Base-by-base conservation (phyloP, 1,140 invertebrate genomes). In the Danaus plexippus region DNA sequence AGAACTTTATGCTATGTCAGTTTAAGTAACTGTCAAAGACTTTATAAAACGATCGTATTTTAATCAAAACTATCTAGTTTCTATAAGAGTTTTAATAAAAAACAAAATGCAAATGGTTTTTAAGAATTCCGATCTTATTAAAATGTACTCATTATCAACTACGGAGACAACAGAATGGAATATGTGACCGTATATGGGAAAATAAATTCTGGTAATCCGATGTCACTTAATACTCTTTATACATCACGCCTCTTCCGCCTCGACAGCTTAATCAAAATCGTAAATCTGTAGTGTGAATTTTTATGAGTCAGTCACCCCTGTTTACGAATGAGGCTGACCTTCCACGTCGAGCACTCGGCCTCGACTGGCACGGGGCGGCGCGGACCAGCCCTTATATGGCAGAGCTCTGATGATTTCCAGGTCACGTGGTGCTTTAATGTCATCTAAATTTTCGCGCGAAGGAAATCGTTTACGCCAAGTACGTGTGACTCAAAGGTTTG, bases 281-380 rank as follows among this genome's bases (percentile, higher is more conserved):
- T 73, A 69, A 75, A 72, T 74, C 65, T 64, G 64, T 66, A 71
- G 73, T 71, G 68, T 69, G 61, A 68, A 51, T 67, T 70, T 15
- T 70, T 69, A 43, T 68, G 71, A 76, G 73, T 79, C 76, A 77
- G 67, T 78, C 70, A 78, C 73, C 74, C 69, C 69, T 60, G 61
- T 22, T 47, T n/a, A 47, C 42, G 51, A 56, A 48, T 50, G 57
- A 61, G 54, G 59, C 47, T 43, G 69, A 57, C 73, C 74, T 74
- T 71, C 60, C 54, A 40, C 22, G 71, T 44, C 63, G 61, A 18
- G 45, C 11, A 52, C 44, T 12, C 53, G 67, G 61, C 66, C 75
- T 41, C 53, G 64, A 62, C 59, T 69, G 69, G 51, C 48, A 53
- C 49, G 59, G 61, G 62, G 62, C 61, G 72, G 65, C 66, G 66